Conservation (phyloP, 2,888 invertebrate species). For the Rhagophthalmus giganteus region DNA sequence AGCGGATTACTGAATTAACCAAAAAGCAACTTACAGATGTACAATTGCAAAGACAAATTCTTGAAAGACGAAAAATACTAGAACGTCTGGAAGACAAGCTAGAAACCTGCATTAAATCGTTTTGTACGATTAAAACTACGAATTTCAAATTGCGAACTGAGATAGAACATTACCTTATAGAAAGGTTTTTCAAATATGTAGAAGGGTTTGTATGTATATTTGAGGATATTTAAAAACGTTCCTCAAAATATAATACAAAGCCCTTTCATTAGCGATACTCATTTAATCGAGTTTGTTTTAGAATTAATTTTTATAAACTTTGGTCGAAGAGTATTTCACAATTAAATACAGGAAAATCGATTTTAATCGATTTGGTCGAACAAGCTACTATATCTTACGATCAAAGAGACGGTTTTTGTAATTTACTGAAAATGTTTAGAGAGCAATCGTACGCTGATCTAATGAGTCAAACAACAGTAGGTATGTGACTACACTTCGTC, state of each 20-base stretch:
- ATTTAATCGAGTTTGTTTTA: constrained; percentile 43
- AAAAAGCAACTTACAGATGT: no score
- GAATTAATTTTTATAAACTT: constrained; percentile 78
- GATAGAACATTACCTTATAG: constrained; percentile 80
- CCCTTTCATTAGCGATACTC: constrained; percentile 3
- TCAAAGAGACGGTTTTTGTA: constrained; percentile 79
- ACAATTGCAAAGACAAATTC: no score
- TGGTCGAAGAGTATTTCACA: constrained; percentile 79
- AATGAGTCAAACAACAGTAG: constrained; percentile 65
- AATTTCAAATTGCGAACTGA: constrained; percentile 74
- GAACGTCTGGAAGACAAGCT: constrained; percentile 74
- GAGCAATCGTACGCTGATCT: constrained; percentile 77
- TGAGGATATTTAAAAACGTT: background rate
- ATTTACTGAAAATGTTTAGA: constrained; percentile 78
- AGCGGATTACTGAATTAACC: no score
- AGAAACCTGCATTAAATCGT: constrained; percentile 75
- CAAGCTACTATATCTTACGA: constrained; percentile 87
- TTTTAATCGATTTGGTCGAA: constrained; percentile 84
- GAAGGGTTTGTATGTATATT: no score
- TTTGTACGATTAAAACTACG: constrained; percentile 73
- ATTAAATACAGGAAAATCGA: constrained; percentile 76
- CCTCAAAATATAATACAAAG: background rate
- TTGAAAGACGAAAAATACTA: constrained; percentile 40
- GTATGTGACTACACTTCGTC: no score
- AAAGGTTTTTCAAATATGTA: constrained; percentile 58